phyloP scores from a whole-genome alignment of 2,888 invertebrate genomes.

The Notodonta ziczac region DNA sequence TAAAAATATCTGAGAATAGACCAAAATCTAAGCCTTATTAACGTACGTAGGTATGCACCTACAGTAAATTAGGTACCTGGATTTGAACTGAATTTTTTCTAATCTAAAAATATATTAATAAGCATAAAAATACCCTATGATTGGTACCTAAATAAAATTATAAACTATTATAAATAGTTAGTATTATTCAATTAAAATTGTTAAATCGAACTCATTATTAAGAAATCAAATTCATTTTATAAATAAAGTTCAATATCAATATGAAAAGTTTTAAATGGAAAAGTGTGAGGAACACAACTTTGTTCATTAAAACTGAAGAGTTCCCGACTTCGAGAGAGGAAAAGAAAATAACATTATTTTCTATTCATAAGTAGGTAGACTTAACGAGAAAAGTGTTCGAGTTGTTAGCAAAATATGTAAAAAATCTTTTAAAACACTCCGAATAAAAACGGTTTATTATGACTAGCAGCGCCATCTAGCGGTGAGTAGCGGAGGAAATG shows the following conservation, averaged over 20 bases:
- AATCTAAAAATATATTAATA: too few relatives aligned
- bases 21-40: too few relatives aligned
- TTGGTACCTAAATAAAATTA: background rate
- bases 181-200: conserved; percentile 21
- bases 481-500: conserved; percentile 55
- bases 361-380: conserved; percentile 45
- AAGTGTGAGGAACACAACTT: conserved; percentile 70
- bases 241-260: conserved; percentile 69
- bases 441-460: background rate
- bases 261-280: conserved; percentile 77
- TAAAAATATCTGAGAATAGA: too few relatives aligned
- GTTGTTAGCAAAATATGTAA: conserved; percentile 41
- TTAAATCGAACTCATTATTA: conserved; percentile 41
- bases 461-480: conserved; percentile 65
- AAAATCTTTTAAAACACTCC: conserved; percentile 34
- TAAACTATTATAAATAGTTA: too few relatives aligned
- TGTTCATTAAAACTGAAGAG: conserved; percentile 76
- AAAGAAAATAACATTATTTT: conserved; percentile 56
- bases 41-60: too few relatives aligned
- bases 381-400: conserved; percentile 62
- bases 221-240: conserved; percentile 59
- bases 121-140: too few relatives aligned
- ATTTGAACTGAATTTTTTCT: too few relatives aligned
- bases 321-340: conserved; percentile 52
- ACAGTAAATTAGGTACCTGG: too few relatives aligned